Base-by-base conservation (phyloP, 2,888 invertebrate species). In the Dasysyrphus tricinctus region DNA sequence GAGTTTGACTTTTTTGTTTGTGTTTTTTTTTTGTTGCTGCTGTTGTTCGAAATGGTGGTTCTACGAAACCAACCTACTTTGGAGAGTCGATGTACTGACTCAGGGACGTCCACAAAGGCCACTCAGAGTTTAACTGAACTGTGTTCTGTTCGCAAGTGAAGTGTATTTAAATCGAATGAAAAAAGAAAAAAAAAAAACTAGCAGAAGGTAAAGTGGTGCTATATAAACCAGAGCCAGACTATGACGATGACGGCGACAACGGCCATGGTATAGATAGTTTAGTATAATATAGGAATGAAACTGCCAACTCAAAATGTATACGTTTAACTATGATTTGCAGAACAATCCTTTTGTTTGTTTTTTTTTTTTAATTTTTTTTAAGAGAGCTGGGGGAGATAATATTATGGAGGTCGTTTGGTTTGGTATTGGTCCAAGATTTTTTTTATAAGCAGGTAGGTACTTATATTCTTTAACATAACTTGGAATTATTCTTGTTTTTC, bases 81-180 rank as follows among this genome's bases (percentile, higher is more conserved):
- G 67, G 72, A 74, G 74, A 88, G 89, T 88, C 89, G 88, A 76
- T 87, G 89, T 76, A 88, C 88, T 77, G 56, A 80, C 88, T 89
- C 89, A 89, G 88, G 88, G 89, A 88, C 88, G 69, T 84, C 69
- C 76, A 81, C 73, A 82, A 86, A 86, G 86, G 86, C 74, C 82
- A 42, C 54, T 69, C 72, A 70, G 63, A 67, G 78, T 81, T 78
- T 61, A 80, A 67, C 69, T 84, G 73, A 73, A 78, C 44, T 47
- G 47, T 29, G 49, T 39, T 61, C 29, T 56, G 49, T 57, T 57
- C 57, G 51, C 32, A 67, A 82, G 78, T 51, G 70, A 56, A 44
- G 39, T 79, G 73, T 42, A 74, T 82, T 65, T 65, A 51, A 59
- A 74, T 79, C 63, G 75, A 49, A n/a, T 61, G 24, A 11, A 47